Percentiles rank a stretch among this genome's conserved stretches.
These are phyloP conservation scores for Papilio polyxenes DNA, from an alignment of 1,140 invertebrate genomes.

Conservation along the genomic window DNA sequence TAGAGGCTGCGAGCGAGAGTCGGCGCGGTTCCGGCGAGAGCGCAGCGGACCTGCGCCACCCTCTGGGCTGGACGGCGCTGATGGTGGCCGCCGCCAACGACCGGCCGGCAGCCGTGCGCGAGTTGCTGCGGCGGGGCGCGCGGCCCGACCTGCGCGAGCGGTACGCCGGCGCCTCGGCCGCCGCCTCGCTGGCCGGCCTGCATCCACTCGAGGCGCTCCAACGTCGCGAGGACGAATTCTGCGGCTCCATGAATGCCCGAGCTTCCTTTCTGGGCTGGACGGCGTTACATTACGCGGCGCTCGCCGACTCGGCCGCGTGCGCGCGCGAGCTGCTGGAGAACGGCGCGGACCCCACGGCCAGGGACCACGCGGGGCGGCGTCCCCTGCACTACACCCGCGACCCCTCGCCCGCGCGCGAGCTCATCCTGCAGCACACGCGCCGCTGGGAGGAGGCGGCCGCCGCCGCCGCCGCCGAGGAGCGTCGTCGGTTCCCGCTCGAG, in stretches of 20 bases:
- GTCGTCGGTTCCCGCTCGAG: slow-evolving; percentile 93
- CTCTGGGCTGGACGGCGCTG: slow-evolving; percentile 92
- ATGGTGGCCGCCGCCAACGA: slow-evolving; percentile 92
- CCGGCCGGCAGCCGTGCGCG: slow-evolving; percentile 83
- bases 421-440: slow-evolving; percentile 55
- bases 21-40: slow-evolving; percentile 61
- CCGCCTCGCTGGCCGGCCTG: slow-evolving; percentile 81
- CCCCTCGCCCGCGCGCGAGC: slow-evolving; percentile 59
- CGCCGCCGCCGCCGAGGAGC: slow-evolving; percentile 85
- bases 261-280: slow-evolving; percentile 93
- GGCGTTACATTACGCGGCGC: slow-evolving; percentile 93
- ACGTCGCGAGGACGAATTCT: slow-evolving; percentile 90
- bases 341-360: slow-evolving; percentile 86
- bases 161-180: slow-evolving; percentile 87
- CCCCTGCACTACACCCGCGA: slow-evolving; percentile 88
- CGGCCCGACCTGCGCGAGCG: slow-evolving; percentile 90
- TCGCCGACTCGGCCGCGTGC: slow-evolving; percentile 86
- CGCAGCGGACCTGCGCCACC: slow-evolving; percentile 84
- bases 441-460: slow-evolving; percentile 64
- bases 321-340: slow-evolving; percentile 83
- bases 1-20: slow-evolving; percentile 48
- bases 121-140: slow-evolving; percentile 88
- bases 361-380: slow-evolving; percentile 89
- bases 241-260: slow-evolving; percentile 85
- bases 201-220: slow-evolving; percentile 85